Conservation (phyloP, 2,797 vertebrate species). For the Parauchenoglanis punctatus region DNA sequence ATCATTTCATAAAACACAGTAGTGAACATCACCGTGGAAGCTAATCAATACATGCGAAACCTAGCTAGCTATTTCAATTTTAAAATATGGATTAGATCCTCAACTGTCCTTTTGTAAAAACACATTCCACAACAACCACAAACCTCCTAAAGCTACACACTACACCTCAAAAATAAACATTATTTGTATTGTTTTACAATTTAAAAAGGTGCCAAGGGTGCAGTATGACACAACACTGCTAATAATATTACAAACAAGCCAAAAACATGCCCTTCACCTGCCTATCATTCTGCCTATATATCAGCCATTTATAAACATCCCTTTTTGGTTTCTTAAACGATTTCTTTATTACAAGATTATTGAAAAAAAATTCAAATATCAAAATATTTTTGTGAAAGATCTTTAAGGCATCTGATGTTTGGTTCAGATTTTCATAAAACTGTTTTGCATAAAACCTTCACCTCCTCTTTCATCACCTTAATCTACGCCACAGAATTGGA, state of each 20-base stretch:
- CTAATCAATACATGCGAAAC: background rate
- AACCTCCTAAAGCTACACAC: background rate
- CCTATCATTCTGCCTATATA: background rate
- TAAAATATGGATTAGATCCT: background rate
- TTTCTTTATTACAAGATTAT: background rate
- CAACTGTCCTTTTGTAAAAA: background rate
- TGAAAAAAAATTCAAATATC: background rate
- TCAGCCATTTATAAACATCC: background rate
- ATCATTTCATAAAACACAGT: background rate
- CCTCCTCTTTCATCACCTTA: background rate
- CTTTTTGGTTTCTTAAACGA: background rate
- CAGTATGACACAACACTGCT: background rate
- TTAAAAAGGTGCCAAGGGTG: background rate
- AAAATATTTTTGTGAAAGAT: background rate
- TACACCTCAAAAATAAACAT: background rate
- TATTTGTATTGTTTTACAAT: background rate
- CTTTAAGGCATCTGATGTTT: background rate
- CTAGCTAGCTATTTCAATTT: background rate
- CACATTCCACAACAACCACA: background rate
- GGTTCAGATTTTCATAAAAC: background rate
- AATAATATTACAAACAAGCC: background rate
- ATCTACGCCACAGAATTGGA: background rate
- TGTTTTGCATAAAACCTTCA: constrained; percentile 2
- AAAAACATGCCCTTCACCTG: background rate
- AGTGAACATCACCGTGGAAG: background rate